Percentiles rank a stretch among this genome's conserved stretches.
phyloP scores from a whole-genome alignment of 2,888 invertebrate genomes.

The Epinotia nisella region DNA sequence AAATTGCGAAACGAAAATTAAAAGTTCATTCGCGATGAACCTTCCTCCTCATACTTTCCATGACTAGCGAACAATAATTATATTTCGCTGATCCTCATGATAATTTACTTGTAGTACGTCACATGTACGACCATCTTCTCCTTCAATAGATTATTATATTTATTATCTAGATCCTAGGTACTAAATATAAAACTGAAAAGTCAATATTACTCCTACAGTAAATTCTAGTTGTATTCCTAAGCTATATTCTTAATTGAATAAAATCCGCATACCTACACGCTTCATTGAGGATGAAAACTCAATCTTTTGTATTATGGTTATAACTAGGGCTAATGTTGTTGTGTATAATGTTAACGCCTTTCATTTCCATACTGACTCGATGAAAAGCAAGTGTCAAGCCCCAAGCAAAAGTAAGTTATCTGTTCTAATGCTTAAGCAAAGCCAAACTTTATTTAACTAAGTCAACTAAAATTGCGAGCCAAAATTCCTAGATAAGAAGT shows the following conservation, averaged over 20 bases:
- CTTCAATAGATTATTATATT: neutral
- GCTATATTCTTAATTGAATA: neutral
- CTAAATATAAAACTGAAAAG: slow-evolving; percentile 10
- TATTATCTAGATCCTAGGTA: neutral
- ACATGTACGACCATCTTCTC: too few species aligned
- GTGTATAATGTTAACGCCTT: neutral
- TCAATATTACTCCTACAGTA: slow-evolving; percentile 1
- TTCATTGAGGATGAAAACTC: neutral
- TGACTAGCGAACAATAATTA: neutral
- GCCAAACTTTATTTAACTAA: too few species aligned
- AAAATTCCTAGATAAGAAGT: too few species aligned
- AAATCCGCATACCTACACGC: neutral
- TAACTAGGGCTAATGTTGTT: neutral
- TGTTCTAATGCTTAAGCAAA: too few species aligned
- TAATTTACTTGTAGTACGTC: too few species aligned
- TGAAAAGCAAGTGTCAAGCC: too few species aligned
- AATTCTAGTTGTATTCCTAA: neutral
- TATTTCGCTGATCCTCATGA: too few species aligned
- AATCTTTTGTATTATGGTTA: neutral
- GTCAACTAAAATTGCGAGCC: too few species aligned
- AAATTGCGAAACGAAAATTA: neutral
- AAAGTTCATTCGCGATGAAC: neutral
- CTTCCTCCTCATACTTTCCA: neutral
- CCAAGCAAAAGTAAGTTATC: too few species aligned
- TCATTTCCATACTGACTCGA: neutral